These are phyloP conservation scores for Lepidurus apus DNA, from an alignment of 1,140 invertebrate species.

Conservation along the genomic window DNA sequence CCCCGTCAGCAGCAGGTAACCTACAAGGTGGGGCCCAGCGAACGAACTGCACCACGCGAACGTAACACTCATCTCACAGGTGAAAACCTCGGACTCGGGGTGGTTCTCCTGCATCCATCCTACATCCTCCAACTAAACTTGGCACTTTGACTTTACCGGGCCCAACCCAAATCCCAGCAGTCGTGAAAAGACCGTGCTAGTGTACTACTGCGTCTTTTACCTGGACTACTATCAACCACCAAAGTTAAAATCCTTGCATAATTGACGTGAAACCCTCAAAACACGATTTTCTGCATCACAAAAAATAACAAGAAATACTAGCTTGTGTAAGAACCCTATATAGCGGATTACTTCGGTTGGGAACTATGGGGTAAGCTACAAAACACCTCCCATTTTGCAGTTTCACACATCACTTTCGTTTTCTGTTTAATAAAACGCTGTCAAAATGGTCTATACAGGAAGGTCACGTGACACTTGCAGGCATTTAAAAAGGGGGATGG, in stretches of 20 bases:
- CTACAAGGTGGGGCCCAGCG: background rate
- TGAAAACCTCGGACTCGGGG: conserved; percentile 12
- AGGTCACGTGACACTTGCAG: background rate
- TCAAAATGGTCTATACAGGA: background rate
- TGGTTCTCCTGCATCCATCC: background rate
- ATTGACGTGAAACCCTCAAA: too few species aligned
- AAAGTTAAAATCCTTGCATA: too few species aligned
- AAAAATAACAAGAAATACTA: too few species aligned
- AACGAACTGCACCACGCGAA: background rate
- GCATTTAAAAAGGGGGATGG: background rate
- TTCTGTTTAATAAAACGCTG: background rate
- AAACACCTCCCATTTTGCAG: too few species aligned
- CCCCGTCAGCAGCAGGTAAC: conserved; percentile 6
- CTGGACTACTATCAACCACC: too few species aligned
- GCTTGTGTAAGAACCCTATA: too few species aligned
- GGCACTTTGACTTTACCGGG: conserved; percentile 8
- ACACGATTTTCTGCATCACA: too few species aligned
- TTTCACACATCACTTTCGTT: too few species aligned
- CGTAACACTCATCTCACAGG: background rate
- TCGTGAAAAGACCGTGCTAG: conserved; percentile 17
- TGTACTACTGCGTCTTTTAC: background rate
- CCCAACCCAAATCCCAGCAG: conserved; percentile 3
- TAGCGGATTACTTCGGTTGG: too few species aligned
- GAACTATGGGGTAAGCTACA: too few species aligned
- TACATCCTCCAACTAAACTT: conserved; percentile 4